phyloP scores from a whole-genome alignment of 2,797 vertebrate genomes.

The Centroberyx gerrardi region DNA sequence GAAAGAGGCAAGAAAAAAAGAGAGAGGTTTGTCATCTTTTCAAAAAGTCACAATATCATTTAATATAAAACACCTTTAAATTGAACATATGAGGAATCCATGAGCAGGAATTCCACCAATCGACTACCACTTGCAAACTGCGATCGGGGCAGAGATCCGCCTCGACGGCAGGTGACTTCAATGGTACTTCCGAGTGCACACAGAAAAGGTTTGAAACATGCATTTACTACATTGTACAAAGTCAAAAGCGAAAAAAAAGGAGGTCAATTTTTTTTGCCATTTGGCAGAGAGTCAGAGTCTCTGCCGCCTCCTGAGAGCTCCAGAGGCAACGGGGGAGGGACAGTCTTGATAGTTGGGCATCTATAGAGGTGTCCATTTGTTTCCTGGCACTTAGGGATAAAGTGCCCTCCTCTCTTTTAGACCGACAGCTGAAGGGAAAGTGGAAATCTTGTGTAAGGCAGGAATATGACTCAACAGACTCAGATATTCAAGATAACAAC shows the following conservation, averaged over 20 bases:
- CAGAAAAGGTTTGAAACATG: slow-evolving; percentile 87
- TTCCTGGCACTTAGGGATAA: slow-evolving; percentile 81
- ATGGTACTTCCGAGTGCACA: slow-evolving; percentile 79
- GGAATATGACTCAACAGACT: slow-evolving; percentile 79
- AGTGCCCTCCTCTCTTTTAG: slow-evolving; percentile 84
- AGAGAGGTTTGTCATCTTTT: slow-evolving; percentile 76
- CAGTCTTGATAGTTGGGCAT: slow-evolving; percentile 85
- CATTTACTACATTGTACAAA: slow-evolving; percentile 88
- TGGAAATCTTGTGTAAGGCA: slow-evolving; percentile 86
- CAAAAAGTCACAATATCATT: slow-evolving; percentile 89
- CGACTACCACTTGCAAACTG: slow-evolving; percentile 68
- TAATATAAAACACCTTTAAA: slow-evolving; percentile 90
- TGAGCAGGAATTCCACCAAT: slow-evolving; percentile 70
- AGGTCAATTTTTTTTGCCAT: slow-evolving; percentile 72
- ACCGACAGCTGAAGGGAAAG: slow-evolving; percentile 89
- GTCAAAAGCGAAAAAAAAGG: slow-evolving; percentile 74
- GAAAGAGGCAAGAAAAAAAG: slow-evolving; percentile 57
- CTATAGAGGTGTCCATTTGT: slow-evolving; percentile 85
- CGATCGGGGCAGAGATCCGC: slow-evolving; percentile 56
- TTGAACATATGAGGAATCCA: slow-evolving; percentile 81
- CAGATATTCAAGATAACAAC: slow-evolving; percentile 71
- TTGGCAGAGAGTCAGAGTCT: slow-evolving; percentile 67
- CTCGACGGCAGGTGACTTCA: slow-evolving; percentile 67
- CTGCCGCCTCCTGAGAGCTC: slow-evolving; percentile 70
- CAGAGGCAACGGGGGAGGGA: slow-evolving; percentile 75